phyloP scores from a whole-genome alignment of 2,888 invertebrate genomes.

The Dexiosoma caninum region DNA sequence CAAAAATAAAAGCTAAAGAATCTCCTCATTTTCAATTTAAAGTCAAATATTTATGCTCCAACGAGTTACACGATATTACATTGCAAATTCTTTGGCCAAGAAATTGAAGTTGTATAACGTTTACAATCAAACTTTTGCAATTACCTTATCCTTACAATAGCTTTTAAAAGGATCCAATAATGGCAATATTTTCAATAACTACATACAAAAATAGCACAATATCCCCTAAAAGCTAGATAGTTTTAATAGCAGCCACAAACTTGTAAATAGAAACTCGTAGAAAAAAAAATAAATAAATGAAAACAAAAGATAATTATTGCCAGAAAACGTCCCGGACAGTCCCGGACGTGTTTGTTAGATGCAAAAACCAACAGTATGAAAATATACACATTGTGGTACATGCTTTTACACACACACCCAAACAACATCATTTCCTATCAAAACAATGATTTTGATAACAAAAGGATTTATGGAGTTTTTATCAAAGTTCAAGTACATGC shows the following conservation, averaged over 20 bases:
- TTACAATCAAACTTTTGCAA: not conserved
- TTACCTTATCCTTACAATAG: not conserved
- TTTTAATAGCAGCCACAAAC: constrained; percentile 18
- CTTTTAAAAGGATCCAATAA: not conserved
- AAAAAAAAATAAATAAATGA: not conserved
- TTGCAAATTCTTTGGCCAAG: constrained; percentile 23
- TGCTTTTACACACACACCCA: not conserved
- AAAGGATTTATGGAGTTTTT: constrained; percentile 53
- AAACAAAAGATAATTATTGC: constrained; percentile 23
- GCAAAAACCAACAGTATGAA: not conserved
- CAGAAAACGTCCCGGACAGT: constrained; percentile 3
- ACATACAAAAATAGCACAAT: not conserved
- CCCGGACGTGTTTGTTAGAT: constrained; percentile 10
- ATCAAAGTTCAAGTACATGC: constrained; percentile 56
- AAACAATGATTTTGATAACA: constrained; percentile 38
- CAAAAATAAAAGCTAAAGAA: not conserved
- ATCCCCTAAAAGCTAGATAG: constrained; percentile 16
- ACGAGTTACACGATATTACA: constrained; percentile 5
- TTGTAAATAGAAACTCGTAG: not conserved
- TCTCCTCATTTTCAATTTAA: not conserved
- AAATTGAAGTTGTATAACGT: not conserved
- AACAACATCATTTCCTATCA: no score
- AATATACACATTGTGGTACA: no score
- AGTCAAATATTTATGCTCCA: not conserved
- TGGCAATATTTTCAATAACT: not conserved